Evolutionary conservation across 2,797 vertebrate genomes (phyloP).

Genomic region (Uromys caudimaculatus): DNA sequence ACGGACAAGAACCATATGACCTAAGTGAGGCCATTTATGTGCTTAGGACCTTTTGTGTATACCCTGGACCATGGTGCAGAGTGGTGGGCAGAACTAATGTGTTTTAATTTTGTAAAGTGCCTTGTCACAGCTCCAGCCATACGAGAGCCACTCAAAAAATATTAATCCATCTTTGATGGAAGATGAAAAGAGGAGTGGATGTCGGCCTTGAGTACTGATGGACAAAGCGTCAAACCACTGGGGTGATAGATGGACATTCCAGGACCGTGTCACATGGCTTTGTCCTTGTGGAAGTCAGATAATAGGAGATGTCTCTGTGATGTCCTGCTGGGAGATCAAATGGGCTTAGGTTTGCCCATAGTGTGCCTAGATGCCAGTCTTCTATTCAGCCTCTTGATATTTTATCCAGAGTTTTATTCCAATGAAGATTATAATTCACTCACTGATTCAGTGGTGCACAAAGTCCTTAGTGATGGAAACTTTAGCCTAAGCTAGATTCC

Average conservation of each 20-base stretch:
- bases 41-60: neutral
- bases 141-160: neutral
- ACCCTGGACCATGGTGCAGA: neutral
- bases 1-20: neutral
- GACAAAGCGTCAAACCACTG: neutral
- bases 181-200: neutral
- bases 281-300: neutral
- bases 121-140: slow-evolving; percentile 55
- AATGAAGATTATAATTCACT: neutral
- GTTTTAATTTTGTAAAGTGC: slow-evolving; percentile 70
- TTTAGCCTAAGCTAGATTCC: neutral
- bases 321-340: neutral
- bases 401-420: neutral
- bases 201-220: neutral
- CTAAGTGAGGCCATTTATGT: neutral
- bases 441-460: neutral
- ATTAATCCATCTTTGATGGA: slow-evolving; percentile 38
- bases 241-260: neutral
- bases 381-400: neutral
- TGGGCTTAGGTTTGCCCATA: neutral
- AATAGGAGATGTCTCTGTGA: neutral
- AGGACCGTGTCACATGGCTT: neutral
- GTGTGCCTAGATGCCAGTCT: too few relatives aligned
- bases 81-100: slow-evolving; percentile 50
- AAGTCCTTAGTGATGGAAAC: neutral